Evolutionary conservation across 2,888 invertebrate genomes (phyloP).

Genomic region (Automeris io): DNA sequence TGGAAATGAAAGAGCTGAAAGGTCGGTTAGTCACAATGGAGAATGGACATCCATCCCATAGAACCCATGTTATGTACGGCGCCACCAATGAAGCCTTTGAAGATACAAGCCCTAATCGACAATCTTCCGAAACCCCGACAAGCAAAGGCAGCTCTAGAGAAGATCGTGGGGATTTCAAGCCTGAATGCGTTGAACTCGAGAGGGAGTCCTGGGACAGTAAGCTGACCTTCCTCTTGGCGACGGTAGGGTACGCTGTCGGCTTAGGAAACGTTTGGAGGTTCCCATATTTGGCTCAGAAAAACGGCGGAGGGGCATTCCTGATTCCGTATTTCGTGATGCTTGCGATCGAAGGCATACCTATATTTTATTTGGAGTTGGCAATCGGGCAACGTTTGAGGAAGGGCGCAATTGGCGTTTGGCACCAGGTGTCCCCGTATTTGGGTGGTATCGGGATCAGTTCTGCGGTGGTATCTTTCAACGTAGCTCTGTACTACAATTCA

Average conservation of each 20-base stretch:
- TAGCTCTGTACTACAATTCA: conserved; percentile 97
- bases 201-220: conserved; percentile 96
- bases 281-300: conserved; percentile 95
- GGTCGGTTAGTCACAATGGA: conserved; percentile 86
- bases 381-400: conserved; percentile 95
- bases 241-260: conserved; percentile 96
- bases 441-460: conserved; percentile 95
- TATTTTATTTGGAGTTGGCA: conserved; percentile 96
- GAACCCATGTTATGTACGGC: conserved; percentile 83
- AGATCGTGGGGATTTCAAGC: conserved; percentile 80
- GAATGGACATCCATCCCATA: conserved; percentile 74
- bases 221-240: conserved; percentile 92
- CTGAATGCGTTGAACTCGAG: conserved; percentile 84
- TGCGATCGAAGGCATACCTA: conserved; percentile 95
- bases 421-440: conserved; percentile 91
- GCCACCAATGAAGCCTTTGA: conserved; percentile 91
- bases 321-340: conserved; percentile 98
- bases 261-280: conserved; percentile 97
- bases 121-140: conserved; percentile 61
- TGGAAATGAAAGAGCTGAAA: conserved; percentile 91
- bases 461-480: conserved; percentile 97
- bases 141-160: conserved; percentile 81
- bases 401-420: conserved; percentile 97
- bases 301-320: conserved; percentile 97
- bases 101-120: conserved; percentile 64